A percentile compares a stretch with the other conserved stretches of the same genome.
These are phyloP conservation scores for Odocoileus virginianus DNA, from an alignment of 2,113 vertebrate species.

Conservation along the genomic window DNA sequence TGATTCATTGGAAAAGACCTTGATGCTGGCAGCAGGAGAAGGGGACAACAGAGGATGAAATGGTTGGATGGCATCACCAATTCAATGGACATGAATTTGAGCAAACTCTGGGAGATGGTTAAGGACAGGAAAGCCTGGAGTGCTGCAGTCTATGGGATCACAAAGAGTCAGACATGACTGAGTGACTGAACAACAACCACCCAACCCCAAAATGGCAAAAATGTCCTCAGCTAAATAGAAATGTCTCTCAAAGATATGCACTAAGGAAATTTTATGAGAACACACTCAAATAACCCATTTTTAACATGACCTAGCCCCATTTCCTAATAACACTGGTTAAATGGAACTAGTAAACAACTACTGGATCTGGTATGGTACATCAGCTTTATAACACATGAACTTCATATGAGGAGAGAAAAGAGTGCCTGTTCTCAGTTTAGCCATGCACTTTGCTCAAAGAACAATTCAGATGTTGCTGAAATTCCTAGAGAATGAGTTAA, in stretches of 20 bases:
- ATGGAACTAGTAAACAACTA: background rate
- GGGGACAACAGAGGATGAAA: background rate
- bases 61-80: background rate
- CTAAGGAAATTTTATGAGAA: background rate
- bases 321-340: conserved; percentile 1
- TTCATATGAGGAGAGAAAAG: background rate
- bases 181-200: background rate
- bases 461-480: background rate
- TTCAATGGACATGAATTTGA: background rate
- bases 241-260: background rate
- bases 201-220: background rate
- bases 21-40: background rate
- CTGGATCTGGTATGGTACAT: background rate
- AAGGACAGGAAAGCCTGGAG: background rate
- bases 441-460: background rate
- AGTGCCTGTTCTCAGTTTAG: background rate
- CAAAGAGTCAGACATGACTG: background rate
- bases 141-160: background rate
- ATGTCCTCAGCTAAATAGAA: background rate
- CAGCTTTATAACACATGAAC: background rate
- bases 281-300: background rate
- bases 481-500: background rate
- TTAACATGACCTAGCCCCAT: background rate
- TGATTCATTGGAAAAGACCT: background rate
- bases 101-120: background rate